Conservation (phyloP, 53 echinoderm and acorn worm genomes). For the Mesocentrotus franciscanus region DNA sequence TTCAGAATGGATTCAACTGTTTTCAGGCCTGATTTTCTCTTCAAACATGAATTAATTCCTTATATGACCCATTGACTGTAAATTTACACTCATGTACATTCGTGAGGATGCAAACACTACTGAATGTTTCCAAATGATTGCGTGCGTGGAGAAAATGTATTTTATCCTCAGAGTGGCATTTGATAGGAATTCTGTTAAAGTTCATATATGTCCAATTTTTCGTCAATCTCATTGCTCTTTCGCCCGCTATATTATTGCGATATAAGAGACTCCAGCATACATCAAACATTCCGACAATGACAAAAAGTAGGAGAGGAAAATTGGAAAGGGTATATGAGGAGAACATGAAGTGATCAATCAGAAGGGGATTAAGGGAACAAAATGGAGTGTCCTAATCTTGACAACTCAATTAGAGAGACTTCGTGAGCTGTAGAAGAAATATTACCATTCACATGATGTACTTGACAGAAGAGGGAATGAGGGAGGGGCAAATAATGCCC, state of each 20-base stretch:
- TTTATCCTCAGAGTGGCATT: neutral
- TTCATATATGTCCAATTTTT: conserved; percentile 3
- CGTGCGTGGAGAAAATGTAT: neutral
- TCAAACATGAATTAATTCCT: too few relatives aligned
- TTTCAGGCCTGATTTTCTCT: too few relatives aligned
- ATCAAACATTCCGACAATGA: conserved; percentile 44
- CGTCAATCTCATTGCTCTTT: neutral
- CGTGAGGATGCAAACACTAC: neutral
- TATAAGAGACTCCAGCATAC: neutral
- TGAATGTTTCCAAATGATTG: neutral
- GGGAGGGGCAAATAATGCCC: neutral
- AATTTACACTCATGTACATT: too few relatives aligned
- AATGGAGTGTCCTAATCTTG: conserved; percentile 10
- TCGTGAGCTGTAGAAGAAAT: neutral
- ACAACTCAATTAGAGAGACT: conserved; percentile 48
- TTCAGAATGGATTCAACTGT: too few relatives aligned
- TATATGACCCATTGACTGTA: too few relatives aligned
- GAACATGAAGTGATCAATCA: conserved; percentile 52
- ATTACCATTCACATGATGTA: neutral
- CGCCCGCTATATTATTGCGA: neutral
- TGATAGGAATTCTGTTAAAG: neutral
- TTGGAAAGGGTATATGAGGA: conserved; percentile 20
- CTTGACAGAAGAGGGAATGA: neutral
- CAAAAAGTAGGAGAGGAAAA: neutral
- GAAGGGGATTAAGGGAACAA: conserved; percentile 6